These are phyloP conservation scores for Pomatostomus ruficeps DNA, from an alignment of 2,113 vertebrate species.

Conservation along the genomic window DNA sequence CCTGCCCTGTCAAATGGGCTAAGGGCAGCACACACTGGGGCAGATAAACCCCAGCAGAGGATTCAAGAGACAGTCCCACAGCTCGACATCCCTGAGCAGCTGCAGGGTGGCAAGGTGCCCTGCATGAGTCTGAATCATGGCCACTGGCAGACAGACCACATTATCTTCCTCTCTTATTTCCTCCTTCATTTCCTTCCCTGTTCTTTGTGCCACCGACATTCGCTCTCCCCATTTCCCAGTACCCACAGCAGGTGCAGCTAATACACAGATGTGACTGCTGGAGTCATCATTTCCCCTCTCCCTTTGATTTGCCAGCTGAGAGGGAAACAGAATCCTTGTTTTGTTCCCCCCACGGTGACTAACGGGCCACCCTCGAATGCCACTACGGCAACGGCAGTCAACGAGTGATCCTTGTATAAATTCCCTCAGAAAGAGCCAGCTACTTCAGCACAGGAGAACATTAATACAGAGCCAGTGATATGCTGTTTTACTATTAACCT, in stretches of 20 bases:
- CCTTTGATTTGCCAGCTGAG: not conserved
- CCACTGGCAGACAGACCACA: not conserved
- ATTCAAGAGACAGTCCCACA: not conserved
- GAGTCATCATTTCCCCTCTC: not conserved
- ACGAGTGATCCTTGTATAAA: not conserved
- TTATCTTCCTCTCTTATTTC: not conserved
- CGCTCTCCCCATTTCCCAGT: not conserved
- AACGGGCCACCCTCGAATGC: not conserved
- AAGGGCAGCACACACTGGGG: rapidly evolving
- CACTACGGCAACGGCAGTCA: not conserved
- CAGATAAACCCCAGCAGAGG: not conserved
- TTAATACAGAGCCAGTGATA: not conserved
- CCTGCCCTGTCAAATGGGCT: not conserved
- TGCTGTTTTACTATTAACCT: conserved; percentile 35
- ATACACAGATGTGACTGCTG: not conserved
- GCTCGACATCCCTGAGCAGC: not conserved
- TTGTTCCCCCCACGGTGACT: not conserved
- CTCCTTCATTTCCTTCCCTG: conserved; percentile 25
- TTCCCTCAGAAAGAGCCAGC: conserved; percentile 2
- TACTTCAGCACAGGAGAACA: not conserved
- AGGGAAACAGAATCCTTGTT: not conserved
- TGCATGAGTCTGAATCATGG: not conserved
- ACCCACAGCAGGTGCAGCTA: conserved; percentile 5
- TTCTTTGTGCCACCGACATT: not conserved
- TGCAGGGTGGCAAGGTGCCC: not conserved